Evolutionary conservation across 53 echinoderm and acorn worm genomes (phyloP).

Genomic region (Antedon mediterranea): DNA sequence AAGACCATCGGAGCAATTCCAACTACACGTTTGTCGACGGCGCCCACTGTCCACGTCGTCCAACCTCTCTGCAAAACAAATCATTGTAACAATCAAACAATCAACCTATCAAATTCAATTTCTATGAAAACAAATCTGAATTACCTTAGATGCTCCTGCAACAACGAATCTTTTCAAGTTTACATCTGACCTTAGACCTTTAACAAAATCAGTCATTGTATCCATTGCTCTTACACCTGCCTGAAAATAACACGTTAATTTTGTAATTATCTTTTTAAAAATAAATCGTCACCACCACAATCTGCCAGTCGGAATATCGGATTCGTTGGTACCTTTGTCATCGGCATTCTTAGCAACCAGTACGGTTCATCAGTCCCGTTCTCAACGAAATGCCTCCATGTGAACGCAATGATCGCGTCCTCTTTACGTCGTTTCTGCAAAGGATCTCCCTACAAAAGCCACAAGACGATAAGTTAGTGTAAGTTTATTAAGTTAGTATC

Average conservation of each 20-base stretch:
- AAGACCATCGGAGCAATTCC: conserved; percentile 30
- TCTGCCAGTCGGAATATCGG: no score
- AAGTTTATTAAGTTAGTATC: no score
- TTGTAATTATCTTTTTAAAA: no score
- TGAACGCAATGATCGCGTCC: conserved; percentile 70
- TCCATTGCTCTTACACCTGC: conserved; percentile 61
- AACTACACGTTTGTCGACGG: conserved; percentile 35
- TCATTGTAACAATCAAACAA: neutral
- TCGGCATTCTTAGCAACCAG: conserved; percentile 59
- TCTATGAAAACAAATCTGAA: neutral
- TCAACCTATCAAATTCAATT: neutral
- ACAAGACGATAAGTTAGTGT: no score
- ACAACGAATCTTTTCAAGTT: conserved; percentile 15
- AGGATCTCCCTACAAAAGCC: conserved; percentile 43
- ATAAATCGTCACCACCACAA: no score
- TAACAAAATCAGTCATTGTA: conserved; percentile 31
- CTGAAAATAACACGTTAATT: conserved; percentile 11
- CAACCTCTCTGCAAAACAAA: conserved; percentile 21
- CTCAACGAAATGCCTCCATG: conserved; percentile 66
- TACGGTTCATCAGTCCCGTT: conserved; percentile 47
- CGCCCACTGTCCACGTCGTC: conserved; percentile 39
- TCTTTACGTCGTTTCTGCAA: conserved; percentile 43
- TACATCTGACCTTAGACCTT: neutral
- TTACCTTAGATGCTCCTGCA: conserved; percentile 27
- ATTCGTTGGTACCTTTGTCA: conserved; percentile 50